Evolutionary conservation across 2,888 invertebrate genomes (phyloP), one percentile per base, ranked within the genome.

Genomic region (Archips crataeganus): DNA sequence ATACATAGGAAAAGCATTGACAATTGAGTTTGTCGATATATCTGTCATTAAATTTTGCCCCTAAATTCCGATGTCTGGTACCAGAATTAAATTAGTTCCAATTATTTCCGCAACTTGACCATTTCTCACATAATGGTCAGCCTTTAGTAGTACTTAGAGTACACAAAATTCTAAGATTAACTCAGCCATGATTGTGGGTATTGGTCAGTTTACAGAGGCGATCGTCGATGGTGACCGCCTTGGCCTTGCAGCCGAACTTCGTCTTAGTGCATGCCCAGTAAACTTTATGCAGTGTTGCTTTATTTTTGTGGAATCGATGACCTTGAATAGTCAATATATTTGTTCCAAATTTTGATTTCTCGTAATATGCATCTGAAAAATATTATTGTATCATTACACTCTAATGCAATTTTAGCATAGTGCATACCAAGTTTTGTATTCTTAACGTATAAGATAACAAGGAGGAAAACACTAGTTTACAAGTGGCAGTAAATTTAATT

Each of bases 301-400:
- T 70, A 36, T 74, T 74, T 62, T 51, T 75, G 15, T 75, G 49
- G 60, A 60, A 75, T n/a, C 65, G 71, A 51, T 71, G 71, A 4
- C 72, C 65, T 34, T 70, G 45, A 23, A 69, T 42, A 13, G 49
- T 39, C n/a, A 68, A 23, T 10, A 51, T 10, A 6, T 11, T 64
- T 13, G 54, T 66, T 1, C 75, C 72, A 1, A 42, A 51, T 70
- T 60, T 67, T 1, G 72, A 75, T 49, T 10, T 49, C 11, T 39
- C 59, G n/a, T 61, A 69, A 0, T 36, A 39, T 10, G 11, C 49
- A 4, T 39, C 69, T 61, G 69, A 13, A 69, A 32, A 49, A n/a
- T 49, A 49, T 49, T 49, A n/a, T 49, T 47, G 63, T 6, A 32
- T 4, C 23, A 32, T 13, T 42, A 63, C 13, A 2, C 10, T 32